Conservation (phyloP, 2,888 invertebrate genomes). For the Metallyticus violacea region DNA sequence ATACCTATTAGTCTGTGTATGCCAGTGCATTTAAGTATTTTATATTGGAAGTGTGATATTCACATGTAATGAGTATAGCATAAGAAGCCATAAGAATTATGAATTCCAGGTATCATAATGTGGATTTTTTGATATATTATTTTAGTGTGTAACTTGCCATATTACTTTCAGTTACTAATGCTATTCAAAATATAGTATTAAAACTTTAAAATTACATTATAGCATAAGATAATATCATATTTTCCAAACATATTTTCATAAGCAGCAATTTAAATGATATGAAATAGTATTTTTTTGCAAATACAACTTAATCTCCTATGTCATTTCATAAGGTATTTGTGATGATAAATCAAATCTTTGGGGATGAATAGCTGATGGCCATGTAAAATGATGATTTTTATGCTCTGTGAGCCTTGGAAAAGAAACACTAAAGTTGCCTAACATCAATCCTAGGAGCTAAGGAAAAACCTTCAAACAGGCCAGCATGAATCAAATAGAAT, state of each 20-base stretch:
- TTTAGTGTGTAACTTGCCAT: neutral
- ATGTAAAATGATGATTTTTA: too few species aligned
- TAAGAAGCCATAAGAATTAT: too few species aligned
- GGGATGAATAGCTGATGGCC: too few species aligned
- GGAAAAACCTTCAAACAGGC: too few species aligned
- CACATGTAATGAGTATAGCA: neutral
- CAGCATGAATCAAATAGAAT: too few species aligned
- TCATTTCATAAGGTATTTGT: too few species aligned
- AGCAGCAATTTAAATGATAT: neutral
- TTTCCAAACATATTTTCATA: neutral
- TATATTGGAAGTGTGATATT: neutral
- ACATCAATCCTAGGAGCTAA: too few species aligned
- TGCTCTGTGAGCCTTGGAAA: too few species aligned
- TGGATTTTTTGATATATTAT: neutral
- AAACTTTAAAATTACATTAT: neutral
- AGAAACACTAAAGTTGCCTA: too few species aligned
- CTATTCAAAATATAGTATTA: neutral
- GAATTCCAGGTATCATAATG: neutral
- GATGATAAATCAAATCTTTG: too few species aligned
- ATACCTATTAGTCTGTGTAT: neutral
- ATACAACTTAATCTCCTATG: too few species aligned
- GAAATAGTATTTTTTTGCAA: neutral
- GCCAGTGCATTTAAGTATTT: neutral
- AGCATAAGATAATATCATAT: neutral
- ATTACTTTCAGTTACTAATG: neutral